Percentiles rank a stretch among this genome's conserved stretches.
Conservation (phyloP, 2,797 vertebrate species). For the Australoheros facetus region DNA sequence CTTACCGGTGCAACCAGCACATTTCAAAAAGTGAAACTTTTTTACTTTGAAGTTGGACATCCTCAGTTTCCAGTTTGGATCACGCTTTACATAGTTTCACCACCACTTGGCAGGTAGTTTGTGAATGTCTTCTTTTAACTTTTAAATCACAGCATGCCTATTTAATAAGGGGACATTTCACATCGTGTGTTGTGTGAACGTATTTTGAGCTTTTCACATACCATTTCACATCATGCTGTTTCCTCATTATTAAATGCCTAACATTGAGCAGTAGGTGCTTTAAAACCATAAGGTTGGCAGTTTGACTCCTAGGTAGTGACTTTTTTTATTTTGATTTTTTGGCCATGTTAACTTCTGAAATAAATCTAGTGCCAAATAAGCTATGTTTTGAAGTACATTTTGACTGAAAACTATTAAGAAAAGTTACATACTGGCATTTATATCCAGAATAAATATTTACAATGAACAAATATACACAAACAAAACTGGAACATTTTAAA, state of each 20-base stretch:
- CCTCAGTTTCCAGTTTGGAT: neutral
- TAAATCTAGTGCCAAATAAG: neutral
- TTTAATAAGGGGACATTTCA: neutral
- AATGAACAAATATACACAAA: neutral
- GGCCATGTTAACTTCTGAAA: neutral
- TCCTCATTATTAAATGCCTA: neutral
- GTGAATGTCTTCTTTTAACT: neutral
- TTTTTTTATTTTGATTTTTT: no score
- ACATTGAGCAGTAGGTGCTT: neutral
- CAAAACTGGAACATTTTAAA: conserved; percentile 25
- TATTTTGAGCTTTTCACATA: no score
- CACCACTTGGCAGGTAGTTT: neutral
- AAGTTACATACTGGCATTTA: neutral
- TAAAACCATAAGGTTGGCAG: neutral
- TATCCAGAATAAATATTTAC: neutral
- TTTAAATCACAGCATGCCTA: neutral
- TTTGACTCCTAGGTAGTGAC: no score
- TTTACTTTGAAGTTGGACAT: neutral
- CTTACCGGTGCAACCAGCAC: neutral
- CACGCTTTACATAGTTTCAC: neutral
- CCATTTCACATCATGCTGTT: no score
- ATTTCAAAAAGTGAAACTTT: neutral
- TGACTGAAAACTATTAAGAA: neutral
- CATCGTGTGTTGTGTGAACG: no score
- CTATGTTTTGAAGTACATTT: neutral